Base-by-base conservation (phyloP, 2,888 invertebrate species). In the Drosophila mettleri region DNA sequence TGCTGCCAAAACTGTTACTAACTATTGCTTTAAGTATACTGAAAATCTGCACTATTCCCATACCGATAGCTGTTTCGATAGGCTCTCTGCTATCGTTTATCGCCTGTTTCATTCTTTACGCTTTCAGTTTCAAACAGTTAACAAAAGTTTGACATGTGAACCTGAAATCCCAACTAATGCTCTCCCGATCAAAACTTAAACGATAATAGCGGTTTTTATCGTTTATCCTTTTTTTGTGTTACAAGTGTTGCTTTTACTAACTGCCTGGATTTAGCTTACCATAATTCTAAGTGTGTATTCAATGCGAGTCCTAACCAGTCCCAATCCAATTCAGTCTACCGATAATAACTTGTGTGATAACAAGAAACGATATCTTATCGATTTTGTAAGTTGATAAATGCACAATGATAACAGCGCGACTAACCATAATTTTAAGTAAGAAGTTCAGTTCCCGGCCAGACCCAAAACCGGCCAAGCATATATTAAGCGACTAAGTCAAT, bases 331-430 rank as follows among this genome's bases (percentile, higher is more conserved):
- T 20, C 20, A 20, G 7, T 46, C 14, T 14, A 12, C 18, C 18
- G 45, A 45, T 45, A 31, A 29, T 6, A 46, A 16, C 6, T 16
- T 18, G 27, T 29, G 45, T 7, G 29, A 45, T 45, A 45, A 27
- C 20, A 39, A 22, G 7, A 14, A 41, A 22, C 43, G 43, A 27
- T 43, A 27, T 14, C 43, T 43, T 43, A 43, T 43, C 43, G 43
- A n/a, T 27, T 10, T 43, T 10, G 10, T 5, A 24, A 4, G 24
- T 5, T 24, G 24, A 4, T 4, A 24, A 9, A 12, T 14, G 14
- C 14, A 14, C 20, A 6, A 1, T 43, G 43, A 27, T 43, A 43
- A 27, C n/a, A 27, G 0, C 43, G 0, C 16, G 31, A 14, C 20
- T 20, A 46, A 31, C 18, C 14, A 0, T 14, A 31, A 16, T 45